A percentile compares a stretch with the other conserved stretches of the same genome.
Conservation (phyloP, 2,888 invertebrate species). For the Cremastobaeus sp. region DNA sequence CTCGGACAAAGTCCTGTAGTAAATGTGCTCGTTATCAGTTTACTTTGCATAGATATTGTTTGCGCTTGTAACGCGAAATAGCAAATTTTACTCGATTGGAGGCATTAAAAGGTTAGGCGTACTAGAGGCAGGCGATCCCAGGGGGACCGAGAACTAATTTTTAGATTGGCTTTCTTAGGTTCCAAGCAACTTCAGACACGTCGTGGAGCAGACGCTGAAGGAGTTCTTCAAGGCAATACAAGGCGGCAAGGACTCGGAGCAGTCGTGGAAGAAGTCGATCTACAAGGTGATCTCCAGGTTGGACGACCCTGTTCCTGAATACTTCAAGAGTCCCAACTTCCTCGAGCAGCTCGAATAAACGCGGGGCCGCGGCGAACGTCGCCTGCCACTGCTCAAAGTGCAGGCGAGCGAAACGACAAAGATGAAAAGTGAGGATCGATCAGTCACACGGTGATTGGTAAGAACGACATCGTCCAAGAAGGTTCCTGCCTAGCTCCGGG, state of each 20-base stretch:
- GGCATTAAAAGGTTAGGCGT: background rate
- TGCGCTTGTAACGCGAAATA: too few relatives aligned
- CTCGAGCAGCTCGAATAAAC: slow-evolving; percentile 97
- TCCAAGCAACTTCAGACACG: slow-evolving; percentile 96
- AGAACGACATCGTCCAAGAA: slow-evolving; percentile 68
- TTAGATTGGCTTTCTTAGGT: slow-evolving; percentile 83
- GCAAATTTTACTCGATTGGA: too few relatives aligned
- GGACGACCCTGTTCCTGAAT: slow-evolving; percentile 99
- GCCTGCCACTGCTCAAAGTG: slow-evolving; percentile 41
- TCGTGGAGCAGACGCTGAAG: slow-evolving; percentile 97
- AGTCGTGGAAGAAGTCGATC: slow-evolving; percentile 99
- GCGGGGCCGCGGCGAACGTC: slow-evolving; percentile 31
- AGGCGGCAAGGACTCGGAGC: slow-evolving; percentile 97
- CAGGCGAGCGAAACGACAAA: slow-evolving; percentile 27
- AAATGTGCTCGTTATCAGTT: too few relatives aligned
- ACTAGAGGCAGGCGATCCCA: background rate
- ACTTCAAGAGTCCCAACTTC: slow-evolving; percentile 99
- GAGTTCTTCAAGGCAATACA: slow-evolving; percentile 99
- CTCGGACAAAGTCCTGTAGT: too few relatives aligned
- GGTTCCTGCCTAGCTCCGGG: slow-evolving; percentile 66
- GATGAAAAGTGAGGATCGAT: slow-evolving; percentile 26
- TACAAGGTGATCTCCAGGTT: slow-evolving; percentile 99
- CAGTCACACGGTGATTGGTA: slow-evolving; percentile 57
- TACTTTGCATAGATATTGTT: too few relatives aligned
- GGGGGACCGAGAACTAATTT: background rate